Evolutionary conservation across 2,797 vertebrate species (phyloP).

Genomic region (Ctenochaetus hawaiiensis): DNA sequence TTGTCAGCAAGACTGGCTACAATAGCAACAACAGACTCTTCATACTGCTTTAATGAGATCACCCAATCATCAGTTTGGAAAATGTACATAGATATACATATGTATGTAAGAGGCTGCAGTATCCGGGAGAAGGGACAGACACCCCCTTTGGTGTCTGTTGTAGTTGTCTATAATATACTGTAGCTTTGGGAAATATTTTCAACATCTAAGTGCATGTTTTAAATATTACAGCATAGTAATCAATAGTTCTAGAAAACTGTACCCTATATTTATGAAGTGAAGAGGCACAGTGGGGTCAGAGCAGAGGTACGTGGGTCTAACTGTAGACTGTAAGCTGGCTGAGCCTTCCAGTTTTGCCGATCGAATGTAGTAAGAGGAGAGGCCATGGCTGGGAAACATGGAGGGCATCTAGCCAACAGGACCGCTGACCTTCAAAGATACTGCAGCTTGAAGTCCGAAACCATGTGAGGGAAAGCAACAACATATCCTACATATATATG

Average conservation of each 20-base stretch:
- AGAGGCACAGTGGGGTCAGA: slow-evolving; percentile 71
- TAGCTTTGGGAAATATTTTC: slow-evolving; percentile 86
- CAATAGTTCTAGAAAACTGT: slow-evolving; percentile 90
- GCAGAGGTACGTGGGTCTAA: slow-evolving; percentile 71
- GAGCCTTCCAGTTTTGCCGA: slow-evolving; percentile 82
- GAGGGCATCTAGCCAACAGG: slow-evolving; percentile 81
- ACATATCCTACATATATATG: slow-evolving; percentile 92
- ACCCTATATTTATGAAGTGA: slow-evolving; percentile 90
- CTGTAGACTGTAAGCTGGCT: slow-evolving; percentile 84
- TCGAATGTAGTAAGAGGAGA: slow-evolving; percentile 84
- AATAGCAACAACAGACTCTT: slow-evolving; percentile 68
- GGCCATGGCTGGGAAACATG: slow-evolving; percentile 54
- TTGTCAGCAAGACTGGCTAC: slow-evolving; percentile 35
- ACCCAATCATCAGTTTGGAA: slow-evolving; percentile 52
- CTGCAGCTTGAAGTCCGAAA: slow-evolving; percentile 89
- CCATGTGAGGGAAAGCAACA: slow-evolving; percentile 82
- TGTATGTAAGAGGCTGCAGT: slow-evolving; percentile 87
- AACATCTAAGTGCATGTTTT: slow-evolving; percentile 94
- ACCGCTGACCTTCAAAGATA: slow-evolving; percentile 78
- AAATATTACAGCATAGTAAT: slow-evolving; percentile 92
- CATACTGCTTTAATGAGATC: slow-evolving; percentile 73
- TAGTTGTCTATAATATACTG: slow-evolving; percentile 82
- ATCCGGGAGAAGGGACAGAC: slow-evolving; percentile 78
- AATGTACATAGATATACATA: slow-evolving; percentile 76
- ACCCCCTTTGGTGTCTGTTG: slow-evolving; percentile 69